Percentiles rank a stretch among this genome's conserved stretches.
These are phyloP conservation scores for Ictalurus furcatus DNA, from an alignment of 2,113 vertebrate species.

Conservation along the genomic window DNA sequence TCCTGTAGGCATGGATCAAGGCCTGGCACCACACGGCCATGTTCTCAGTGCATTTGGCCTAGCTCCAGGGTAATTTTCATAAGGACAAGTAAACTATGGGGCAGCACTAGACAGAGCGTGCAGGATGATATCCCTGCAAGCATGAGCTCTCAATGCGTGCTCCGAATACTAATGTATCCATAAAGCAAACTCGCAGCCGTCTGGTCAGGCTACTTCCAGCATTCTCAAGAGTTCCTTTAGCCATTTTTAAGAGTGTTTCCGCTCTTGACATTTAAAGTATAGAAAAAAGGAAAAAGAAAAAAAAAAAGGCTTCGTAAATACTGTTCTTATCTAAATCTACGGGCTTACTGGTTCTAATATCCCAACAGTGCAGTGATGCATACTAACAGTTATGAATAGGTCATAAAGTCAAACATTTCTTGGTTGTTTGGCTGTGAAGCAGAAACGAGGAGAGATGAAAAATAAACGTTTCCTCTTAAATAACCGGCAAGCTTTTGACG, in stretches of 20 bases:
- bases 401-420: slow-evolving; percentile 31
- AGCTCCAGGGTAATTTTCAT: slow-evolving; percentile 59
- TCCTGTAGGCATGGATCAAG: slow-evolving; percentile 37
- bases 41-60: slow-evolving; percentile 55
- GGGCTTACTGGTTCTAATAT: slow-evolving; percentile 37
- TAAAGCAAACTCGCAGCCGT: slow-evolving; percentile 36
- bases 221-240: slow-evolving; percentile 40
- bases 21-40: slow-evolving; percentile 33
- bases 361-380: slow-evolving; percentile 12
- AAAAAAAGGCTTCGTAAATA: slow-evolving; percentile 30
- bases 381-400: slow-evolving; percentile 30
- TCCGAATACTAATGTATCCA: slow-evolving; percentile 54
- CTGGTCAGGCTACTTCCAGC: slow-evolving; percentile 23
- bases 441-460: slow-evolving; percentile 20
- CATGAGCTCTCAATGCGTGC: slow-evolving; percentile 33
- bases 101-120: slow-evolving; percentile 48
- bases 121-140: slow-evolving; percentile 54
- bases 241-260: slow-evolving; percentile 39
- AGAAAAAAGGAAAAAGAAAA: background rate
- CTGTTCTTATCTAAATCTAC: slow-evolving; percentile 27
- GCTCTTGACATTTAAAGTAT: slow-evolving; percentile 42
- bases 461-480: slow-evolving; percentile 39
- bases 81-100: slow-evolving; percentile 62
- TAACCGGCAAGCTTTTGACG: slow-evolving; percentile 26
- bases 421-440: slow-evolving; percentile 14